These are phyloP conservation scores for Hypsopygia costalis DNA, from an alignment of 2,888 invertebrate species.

Conservation along the genomic window DNA sequence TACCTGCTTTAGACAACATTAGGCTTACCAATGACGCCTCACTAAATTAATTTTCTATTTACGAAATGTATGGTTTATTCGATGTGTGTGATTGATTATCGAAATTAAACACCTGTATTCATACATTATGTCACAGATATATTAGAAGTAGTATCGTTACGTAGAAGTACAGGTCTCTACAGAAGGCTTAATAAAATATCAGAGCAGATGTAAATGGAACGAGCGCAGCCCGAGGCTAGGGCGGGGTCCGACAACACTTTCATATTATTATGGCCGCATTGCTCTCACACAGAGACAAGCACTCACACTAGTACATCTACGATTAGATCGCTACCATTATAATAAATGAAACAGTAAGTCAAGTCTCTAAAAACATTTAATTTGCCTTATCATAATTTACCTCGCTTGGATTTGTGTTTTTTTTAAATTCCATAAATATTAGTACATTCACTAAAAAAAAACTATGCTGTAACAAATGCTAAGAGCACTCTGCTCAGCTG, in stretches of 20 bases:
- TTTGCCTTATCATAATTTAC: too few species aligned
- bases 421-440: too few species aligned
- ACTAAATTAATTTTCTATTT: too few species aligned
- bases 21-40: too few species aligned
- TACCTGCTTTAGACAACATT: too few species aligned
- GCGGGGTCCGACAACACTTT: slow-evolving; percentile 79
- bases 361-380: too few species aligned
- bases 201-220: slow-evolving; percentile 78
- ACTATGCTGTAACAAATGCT: too few species aligned
- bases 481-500: too few species aligned
- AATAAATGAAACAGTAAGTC: not conserved
- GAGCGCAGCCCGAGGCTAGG: slow-evolving; percentile 70
- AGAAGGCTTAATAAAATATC: slow-evolving; percentile 75
- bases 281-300: slow-evolving; percentile 46
- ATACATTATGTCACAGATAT: slow-evolving; percentile 11
- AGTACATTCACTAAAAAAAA: too few species aligned
- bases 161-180: slow-evolving; percentile 40
- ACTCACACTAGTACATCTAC: slow-evolving; percentile 34
- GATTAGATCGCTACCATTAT: slow-evolving; percentile 31
- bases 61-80: too few species aligned
- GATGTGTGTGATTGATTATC: too few species aligned
- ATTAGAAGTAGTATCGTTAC: slow-evolving; percentile 17
- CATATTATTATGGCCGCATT: slow-evolving; percentile 72
- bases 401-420: too few species aligned
- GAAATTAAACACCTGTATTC: slow-evolving; percentile 2